Evolutionary conservation across 2,888 invertebrate genomes (phyloP).

Genomic region (Tinea pellionella): DNA sequence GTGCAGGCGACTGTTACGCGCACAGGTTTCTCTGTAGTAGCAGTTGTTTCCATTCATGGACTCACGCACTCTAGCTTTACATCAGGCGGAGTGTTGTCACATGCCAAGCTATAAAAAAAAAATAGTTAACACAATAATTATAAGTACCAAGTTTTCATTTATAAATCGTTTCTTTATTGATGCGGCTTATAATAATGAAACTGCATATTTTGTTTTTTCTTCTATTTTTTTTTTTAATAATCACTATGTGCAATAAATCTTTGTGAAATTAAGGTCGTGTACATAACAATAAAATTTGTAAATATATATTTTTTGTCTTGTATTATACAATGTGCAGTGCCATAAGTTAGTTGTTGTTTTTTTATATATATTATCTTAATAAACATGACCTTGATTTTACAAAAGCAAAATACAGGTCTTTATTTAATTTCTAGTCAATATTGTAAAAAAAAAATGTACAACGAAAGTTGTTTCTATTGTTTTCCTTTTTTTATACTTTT

Average conservation of each 20-base stretch:
- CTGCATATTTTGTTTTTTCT: not conserved
- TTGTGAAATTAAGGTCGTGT: constrained; percentile 1
- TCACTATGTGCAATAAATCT: not conserved
- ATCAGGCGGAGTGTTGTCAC: too few relatives aligned
- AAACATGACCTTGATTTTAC: constrained; percentile 1
- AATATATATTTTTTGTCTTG: not conserved
- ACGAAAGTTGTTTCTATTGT: not conserved
- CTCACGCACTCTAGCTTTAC: too few relatives aligned
- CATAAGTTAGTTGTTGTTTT: not conserved
- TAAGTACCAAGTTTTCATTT: too few relatives aligned
- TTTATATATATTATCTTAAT: not conserved
- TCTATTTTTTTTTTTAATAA: not conserved
- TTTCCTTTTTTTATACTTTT: not conserved
- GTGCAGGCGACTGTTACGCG: too few relatives aligned
- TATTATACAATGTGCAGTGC: constrained; percentile 4
- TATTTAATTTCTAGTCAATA: constrained; percentile 1
- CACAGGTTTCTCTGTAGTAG: too few relatives aligned
- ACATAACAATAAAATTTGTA: not conserved
- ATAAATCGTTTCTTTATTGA: too few relatives aligned
- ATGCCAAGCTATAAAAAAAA: too few relatives aligned
- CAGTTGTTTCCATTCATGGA: too few relatives aligned
- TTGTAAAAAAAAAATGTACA: not conserved
- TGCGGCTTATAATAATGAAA: not conserved
- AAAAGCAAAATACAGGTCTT: constrained; percentile 2
- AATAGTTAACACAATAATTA: too few relatives aligned